These are phyloP conservation scores for Psilanteris sp. DNA, from an alignment of 1,140 invertebrate species.

Conservation along the genomic window DNA sequence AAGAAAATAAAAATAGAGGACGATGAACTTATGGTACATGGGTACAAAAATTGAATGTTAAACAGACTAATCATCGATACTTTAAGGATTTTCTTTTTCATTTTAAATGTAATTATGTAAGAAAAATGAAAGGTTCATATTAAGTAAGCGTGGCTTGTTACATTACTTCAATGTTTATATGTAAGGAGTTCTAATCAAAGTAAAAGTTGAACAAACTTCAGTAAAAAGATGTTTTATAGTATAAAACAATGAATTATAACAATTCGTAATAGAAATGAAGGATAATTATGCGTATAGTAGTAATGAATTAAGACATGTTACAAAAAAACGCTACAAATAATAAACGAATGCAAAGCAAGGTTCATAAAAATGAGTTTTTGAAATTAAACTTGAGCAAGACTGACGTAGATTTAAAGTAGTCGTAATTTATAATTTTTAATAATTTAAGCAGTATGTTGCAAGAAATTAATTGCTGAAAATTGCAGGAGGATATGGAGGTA, in stretches of 20 bases:
- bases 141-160: too few relatives aligned
- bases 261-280: not conserved
- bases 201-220: not conserved
- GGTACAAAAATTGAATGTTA: too few relatives aligned
- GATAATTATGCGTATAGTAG: not conserved
- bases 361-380: constrained; percentile 42
- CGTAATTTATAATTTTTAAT: constrained; percentile 51
- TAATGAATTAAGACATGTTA: not conserved
- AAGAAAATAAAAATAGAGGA: too few relatives aligned
- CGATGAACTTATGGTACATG: too few relatives aligned
- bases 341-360: not conserved
- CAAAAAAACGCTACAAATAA: not conserved
- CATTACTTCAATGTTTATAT: not conserved
- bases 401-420: constrained; percentile 63
- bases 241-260: not conserved
- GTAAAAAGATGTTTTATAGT: not conserved
- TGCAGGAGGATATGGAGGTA: constrained; percentile 76
- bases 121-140: not conserved
- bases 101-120: not conserved
- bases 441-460: not conserved
- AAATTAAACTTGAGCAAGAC: constrained; percentile 58
- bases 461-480: constrained; percentile 57
- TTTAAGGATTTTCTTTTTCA: constrained; percentile 3
- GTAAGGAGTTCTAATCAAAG: not conserved
- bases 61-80: too few relatives aligned